Conservation (phyloP, 2,888 invertebrate species). For the Lomographa bimaculata region DNA sequence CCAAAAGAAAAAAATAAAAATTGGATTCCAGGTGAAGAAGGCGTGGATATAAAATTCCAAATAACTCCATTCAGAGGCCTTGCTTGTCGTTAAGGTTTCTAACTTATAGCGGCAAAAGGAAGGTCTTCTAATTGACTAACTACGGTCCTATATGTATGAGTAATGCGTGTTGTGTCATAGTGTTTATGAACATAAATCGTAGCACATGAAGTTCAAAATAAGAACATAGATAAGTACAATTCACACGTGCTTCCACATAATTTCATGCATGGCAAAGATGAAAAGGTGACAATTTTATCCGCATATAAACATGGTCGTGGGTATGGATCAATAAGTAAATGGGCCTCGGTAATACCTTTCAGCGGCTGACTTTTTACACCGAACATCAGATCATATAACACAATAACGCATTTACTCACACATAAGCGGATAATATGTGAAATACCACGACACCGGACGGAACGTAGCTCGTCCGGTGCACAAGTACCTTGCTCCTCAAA, state of each 20-base stretch:
- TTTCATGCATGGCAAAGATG: constrained; percentile 60
- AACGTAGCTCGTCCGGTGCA: constrained; percentile 63
- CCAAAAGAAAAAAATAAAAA: constrained; percentile 41
- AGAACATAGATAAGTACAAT: constrained; percentile 48
- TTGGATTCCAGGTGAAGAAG: constrained; percentile 43
- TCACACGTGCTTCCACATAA: constrained; percentile 58
- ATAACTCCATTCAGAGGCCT: constrained; percentile 83
- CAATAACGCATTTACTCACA: constrained; percentile 83
- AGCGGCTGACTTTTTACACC: constrained; percentile 49
- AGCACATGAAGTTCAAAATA: constrained; percentile 49
- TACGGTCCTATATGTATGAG: constrained; percentile 78
- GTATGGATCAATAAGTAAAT: constrained; percentile 43
- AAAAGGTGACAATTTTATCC: constrained; percentile 48
- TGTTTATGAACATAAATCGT: constrained; percentile 55
- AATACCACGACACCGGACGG: constrained; percentile 72
- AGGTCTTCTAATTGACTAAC: constrained; percentile 56
- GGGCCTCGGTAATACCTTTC: constrained; percentile 49
- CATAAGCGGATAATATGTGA: constrained; percentile 76
- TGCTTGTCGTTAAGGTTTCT: constrained; percentile 66
- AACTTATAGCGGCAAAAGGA: constrained; percentile 56
- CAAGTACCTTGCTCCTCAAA: constrained; percentile 90
- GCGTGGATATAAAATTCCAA: constrained; percentile 70
- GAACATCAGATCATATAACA: constrained; percentile 58
- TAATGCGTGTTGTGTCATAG: constrained; percentile 79
- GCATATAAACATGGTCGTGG: constrained; percentile 42